Percentiles rank a stretch among this genome's conserved stretches.
Evolutionary conservation across 2,888 invertebrate genomes (phyloP).

Genomic region (Plebejus anna): DNA sequence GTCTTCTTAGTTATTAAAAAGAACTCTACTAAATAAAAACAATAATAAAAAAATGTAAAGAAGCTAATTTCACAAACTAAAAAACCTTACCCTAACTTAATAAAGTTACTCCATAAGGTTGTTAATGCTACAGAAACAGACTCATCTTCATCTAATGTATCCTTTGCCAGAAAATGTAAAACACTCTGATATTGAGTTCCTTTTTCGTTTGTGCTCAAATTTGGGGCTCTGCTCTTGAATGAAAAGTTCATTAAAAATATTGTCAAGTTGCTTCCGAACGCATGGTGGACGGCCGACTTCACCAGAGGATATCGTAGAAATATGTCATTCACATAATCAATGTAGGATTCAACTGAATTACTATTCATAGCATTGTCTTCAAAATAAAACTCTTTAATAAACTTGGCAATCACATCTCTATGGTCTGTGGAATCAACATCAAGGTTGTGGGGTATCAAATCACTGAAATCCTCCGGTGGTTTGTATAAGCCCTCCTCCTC

Average conservation of each 20-base stretch:
- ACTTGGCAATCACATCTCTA: constrained; percentile 48
- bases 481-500: constrained; percentile 45
- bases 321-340: constrained; percentile 59
- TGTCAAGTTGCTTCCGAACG: constrained; percentile 46
- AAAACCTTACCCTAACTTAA: constrained; percentile 56
- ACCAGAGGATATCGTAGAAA: constrained; percentile 57
- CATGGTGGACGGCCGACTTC: constrained; percentile 54
- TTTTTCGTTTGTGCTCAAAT: neutral
- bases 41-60: too few relatives aligned
- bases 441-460: constrained; percentile 60
- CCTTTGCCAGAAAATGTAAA: constrained; percentile 46
- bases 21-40: too few relatives aligned
- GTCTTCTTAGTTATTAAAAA: too few relatives aligned
- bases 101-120: constrained; percentile 57
- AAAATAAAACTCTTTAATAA: constrained; percentile 61
- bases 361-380: constrained; percentile 40
- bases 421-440: constrained; percentile 46
- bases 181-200: constrained; percentile 41
- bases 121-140: constrained; percentile 46
- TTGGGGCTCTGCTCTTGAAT: constrained; percentile 35
- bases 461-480: constrained; percentile 49
- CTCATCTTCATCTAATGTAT: constrained; percentile 40
- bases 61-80: too few relatives aligned
- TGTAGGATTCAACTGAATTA: constrained; percentile 45
- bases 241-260: constrained; percentile 59